A percentile compares a stretch with the other conserved stretches of the same genome.
These are phyloP conservation scores for Rhamphomyia laevipes DNA, from an alignment of 2,888 invertebrate species.

Conservation along the genomic window DNA sequence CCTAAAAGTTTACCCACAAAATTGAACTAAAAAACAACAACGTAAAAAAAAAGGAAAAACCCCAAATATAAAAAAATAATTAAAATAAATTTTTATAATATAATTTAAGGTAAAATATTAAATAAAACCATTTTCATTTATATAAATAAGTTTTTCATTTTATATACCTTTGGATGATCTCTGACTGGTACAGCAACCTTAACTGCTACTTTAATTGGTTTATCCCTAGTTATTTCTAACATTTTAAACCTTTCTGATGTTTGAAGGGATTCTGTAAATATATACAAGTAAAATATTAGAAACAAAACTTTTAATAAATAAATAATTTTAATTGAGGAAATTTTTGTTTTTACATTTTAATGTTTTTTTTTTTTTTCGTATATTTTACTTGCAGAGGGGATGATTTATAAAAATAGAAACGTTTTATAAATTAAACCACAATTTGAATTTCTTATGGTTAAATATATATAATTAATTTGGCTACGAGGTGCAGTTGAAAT, in stretches of 20 bases:
- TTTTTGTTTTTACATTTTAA: too few relatives aligned
- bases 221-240: constrained; percentile 77
- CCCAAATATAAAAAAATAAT: not conserved
- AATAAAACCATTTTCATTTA: not conserved
- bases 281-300: not conserved
- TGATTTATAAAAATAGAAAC: too few relatives aligned
- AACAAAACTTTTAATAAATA: too few relatives aligned
- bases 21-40: constrained; percentile 74
- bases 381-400: too few relatives aligned
- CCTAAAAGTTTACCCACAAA: constrained; percentile 91
- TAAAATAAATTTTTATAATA: not conserved
- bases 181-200: constrained; percentile 75
- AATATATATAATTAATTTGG: too few relatives aligned
- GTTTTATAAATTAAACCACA: too few relatives aligned
- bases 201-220: constrained; percentile 77
- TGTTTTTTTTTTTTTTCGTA: too few relatives aligned
- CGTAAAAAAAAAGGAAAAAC: not conserved
- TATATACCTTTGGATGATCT: constrained; percentile 78
- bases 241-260: constrained; percentile 48
- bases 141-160: constrained; percentile 8
- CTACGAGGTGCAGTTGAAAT: too few relatives aligned
- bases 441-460: too few relatives aligned
- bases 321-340: too few relatives aligned
- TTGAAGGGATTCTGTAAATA: constrained; percentile 18
- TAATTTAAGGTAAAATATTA: not conserved